These are phyloP conservation scores for Dolichopus griseipennis DNA, from an alignment of 2,888 invertebrate genomes.

Conservation along the genomic window DNA sequence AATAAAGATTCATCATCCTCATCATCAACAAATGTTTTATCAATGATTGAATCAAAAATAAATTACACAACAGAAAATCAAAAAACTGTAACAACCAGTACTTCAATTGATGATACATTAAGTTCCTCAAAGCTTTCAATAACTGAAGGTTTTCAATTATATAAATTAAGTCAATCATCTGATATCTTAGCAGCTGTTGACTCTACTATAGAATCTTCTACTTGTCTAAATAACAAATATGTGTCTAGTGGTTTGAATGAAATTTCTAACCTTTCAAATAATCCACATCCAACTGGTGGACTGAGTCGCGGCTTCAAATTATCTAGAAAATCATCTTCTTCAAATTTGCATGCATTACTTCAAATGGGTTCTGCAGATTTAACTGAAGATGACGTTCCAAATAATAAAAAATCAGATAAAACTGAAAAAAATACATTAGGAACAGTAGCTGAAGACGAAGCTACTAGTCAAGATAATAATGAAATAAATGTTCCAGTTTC, in stretches of 20 bases:
- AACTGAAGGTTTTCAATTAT: constrained; percentile 6
- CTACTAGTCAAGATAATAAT: neutral
- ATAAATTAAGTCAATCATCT: neutral
- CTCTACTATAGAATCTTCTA: neutral
- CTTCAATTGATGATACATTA: neutral
- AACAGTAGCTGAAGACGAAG: neutral
- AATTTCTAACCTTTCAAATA: neutral
- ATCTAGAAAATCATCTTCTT: neutral
- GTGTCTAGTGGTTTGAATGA: neutral
- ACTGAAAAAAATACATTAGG: neutral
- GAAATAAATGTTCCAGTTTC: neutral
- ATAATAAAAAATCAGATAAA: neutral
- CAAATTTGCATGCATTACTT: neutral
- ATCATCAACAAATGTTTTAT: constrained; percentile 1
- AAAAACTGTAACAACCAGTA: neutral
- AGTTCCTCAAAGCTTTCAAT: constrained; percentile 1
- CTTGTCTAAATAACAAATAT: neutral
- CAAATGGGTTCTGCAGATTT: neutral
- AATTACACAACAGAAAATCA: neutral
- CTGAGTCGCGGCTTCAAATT: neutral
- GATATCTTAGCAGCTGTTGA: neutral
- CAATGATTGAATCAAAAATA: neutral
- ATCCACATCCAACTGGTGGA: neutral
- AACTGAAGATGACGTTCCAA: neutral
- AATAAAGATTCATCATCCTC: neutral